Evolutionary conservation across 1,140 invertebrate genomes (phyloP), one percentile per base, ranked within the genome.

Genomic region (Aphelenchoides besseyi): DNA sequence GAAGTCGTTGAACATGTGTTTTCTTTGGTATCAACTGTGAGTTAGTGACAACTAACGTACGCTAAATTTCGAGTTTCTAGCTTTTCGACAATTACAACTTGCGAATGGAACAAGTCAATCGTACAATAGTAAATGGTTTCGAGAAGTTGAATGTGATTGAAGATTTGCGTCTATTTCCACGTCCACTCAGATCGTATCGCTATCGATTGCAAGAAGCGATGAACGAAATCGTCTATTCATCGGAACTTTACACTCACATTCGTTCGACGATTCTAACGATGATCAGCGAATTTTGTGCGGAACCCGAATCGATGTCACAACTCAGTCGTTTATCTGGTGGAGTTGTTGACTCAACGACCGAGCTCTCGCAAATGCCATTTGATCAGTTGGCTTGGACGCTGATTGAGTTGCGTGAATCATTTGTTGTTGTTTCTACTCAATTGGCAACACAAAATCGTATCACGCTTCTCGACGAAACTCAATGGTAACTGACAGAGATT

Each of bases 401-500:
- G 52, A 33, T 67, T 32, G 74, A 68, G 53, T 35, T 71, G 35
- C 61, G 30, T 12, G 76, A 75, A 23, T 29, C 41, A 26, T 75
- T 70, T 23, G 54, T 70, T 48, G 68, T 48, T 30, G 67, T 52
- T 41, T 78, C 35, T 23, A 18, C 9, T 30, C 70, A 71, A 59
- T 63, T 57, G 37, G 68, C 53, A 29, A 32, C 36, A 2, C 53
- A 35, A 48, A 61, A 71, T 52, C 59, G 48, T 18, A 52, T 74
- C 37, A 29, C 33, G 18, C 28, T 74, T 28, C 26, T 74, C 26
- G 48, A 33, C 28, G 74, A 75, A 8, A 5, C 8, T 9, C 67
- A 75, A 37, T 75, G 74, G 74, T 70, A 66, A 29, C 18, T 16
- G 41, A 48, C 41, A 48, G n/a, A n/a, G n/a, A n/a, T n/a, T n/a